Percentiles rank a stretch among this genome's conserved stretches.
Evolutionary conservation across 2,797 vertebrate genomes (phyloP).

Genomic region (Falco biarmicus): DNA sequence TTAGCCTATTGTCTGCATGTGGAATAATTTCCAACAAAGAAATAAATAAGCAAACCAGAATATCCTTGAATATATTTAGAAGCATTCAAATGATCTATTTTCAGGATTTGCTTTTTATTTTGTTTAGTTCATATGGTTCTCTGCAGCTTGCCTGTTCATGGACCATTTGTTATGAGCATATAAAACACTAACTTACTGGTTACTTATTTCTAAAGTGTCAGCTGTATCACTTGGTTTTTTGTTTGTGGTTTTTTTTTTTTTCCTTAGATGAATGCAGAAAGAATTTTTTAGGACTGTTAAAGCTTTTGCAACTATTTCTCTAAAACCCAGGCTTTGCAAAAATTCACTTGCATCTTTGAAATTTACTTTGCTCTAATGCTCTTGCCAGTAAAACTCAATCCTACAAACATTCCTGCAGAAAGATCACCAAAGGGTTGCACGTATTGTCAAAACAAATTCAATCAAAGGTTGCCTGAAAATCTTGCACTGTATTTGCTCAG

Average conservation of each 20-base stretch:
- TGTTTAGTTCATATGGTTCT: not conserved
- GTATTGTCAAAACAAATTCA: slow-evolving; percentile 30
- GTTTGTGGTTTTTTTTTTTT: not conserved
- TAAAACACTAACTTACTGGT: not conserved
- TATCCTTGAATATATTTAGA: not conserved
- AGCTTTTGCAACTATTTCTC: not conserved
- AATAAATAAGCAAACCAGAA: not conserved
- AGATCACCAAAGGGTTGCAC: not conserved
- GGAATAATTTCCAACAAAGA: not conserved
- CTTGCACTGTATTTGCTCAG: slow-evolving; percentile 21
- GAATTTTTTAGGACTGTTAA: slow-evolving; percentile 2
- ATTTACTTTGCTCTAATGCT: slow-evolving; percentile 39
- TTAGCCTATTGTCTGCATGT: not conserved
- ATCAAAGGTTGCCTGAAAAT: slow-evolving; percentile 9
- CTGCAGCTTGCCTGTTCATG: not conserved
- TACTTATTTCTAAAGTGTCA: not conserved
- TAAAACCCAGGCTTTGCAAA: slow-evolving; percentile 14
- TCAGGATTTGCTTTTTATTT: not conserved
- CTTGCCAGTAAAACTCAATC: slow-evolving; percentile 30
- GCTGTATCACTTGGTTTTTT: not conserved
- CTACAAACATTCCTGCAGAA: slow-evolving; percentile 12
- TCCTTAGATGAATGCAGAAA: not conserved
- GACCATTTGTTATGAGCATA: not conserved
- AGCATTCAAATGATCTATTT: slow-evolving; percentile 6
- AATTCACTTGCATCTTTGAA: slow-evolving; percentile 15